A percentile compares a stretch with the other conserved stretches of the same genome.
Evolutionary conservation across 2,888 invertebrate species (phyloP).

Genomic region (Campoplex nolae): DNA sequence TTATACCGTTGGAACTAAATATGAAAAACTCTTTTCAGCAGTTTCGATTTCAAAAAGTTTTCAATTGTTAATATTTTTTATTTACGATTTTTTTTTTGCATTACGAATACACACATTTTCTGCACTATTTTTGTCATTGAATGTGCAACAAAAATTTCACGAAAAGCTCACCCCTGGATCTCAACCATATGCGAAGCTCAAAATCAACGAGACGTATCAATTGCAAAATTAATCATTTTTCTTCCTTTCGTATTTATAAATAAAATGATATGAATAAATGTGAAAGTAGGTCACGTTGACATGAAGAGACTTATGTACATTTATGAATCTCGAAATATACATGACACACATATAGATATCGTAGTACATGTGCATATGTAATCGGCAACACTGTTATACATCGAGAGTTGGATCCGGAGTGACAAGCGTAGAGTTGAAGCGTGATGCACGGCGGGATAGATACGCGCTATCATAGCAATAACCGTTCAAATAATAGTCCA

Average conservation of each 20-base stretch:
- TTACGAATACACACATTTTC: neutral
- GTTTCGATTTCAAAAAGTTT: neutral
- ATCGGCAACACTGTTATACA: conserved; percentile 66
- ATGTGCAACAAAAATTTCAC: too few species aligned
- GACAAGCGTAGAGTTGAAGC: conserved; percentile 82
- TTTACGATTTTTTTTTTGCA: neutral
- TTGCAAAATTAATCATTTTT: too few species aligned
- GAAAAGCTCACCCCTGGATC: too few species aligned
- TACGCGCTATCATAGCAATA: conserved; percentile 82
- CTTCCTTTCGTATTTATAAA: neutral
- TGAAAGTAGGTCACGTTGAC: conserved; percentile 1
- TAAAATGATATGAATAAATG: neutral
- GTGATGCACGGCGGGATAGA: conserved; percentile 80
- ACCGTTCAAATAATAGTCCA: conserved; percentile 82
- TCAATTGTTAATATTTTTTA: neutral
- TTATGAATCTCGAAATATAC: conserved; percentile 4
- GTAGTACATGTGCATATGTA: conserved; percentile 74
- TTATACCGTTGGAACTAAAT: neutral
- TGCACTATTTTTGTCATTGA: too few species aligned
- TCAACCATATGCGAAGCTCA: too few species aligned
- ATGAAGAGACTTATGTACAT: conserved; percentile 39
- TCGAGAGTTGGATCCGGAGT: conserved; percentile 74
- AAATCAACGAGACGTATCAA: neutral
- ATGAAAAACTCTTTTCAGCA: neutral
- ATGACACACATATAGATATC: neutral